These are phyloP conservation scores for Holothuria glaberrima DNA, from an alignment of 35 echinoderm and acorn worm species.

Conservation along the genomic window DNA sequence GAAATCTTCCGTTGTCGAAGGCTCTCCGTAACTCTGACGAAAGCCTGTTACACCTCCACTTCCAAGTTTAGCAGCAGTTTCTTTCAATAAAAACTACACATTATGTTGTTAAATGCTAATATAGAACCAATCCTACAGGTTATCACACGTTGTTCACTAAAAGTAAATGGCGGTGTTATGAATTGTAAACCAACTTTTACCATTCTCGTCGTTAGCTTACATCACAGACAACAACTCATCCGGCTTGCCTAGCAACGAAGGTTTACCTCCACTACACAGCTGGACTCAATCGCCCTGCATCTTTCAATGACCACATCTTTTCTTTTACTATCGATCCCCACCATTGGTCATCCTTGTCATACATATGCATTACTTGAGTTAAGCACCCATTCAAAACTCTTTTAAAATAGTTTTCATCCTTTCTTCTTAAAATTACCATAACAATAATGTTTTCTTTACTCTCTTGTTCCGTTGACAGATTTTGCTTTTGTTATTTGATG, in stretches of 20 bases:
- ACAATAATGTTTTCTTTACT: constrained; percentile 11
- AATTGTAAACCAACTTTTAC: constrained; percentile 43
- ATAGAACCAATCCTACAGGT: no score
- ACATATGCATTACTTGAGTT: not conserved
- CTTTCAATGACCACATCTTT: constrained; percentile 7
- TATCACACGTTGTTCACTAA: constrained; percentile 24
- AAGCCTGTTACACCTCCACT: no score
- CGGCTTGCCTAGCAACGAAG: constrained; percentile 4
- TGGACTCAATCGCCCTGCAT: not conserved
- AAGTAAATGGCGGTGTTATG: constrained; percentile 22
- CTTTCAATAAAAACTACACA: no score
- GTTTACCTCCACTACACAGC: not conserved
- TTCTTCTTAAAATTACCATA: constrained; percentile 15
- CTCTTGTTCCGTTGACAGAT: not conserved
- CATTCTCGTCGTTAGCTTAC: not conserved
- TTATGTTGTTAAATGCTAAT: no score
- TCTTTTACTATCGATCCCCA: not conserved
- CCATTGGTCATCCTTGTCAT: not conserved
- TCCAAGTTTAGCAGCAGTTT: no score
- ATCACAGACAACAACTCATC: constrained; percentile 38
- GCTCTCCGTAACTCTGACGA: no score
- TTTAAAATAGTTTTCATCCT: not conserved
- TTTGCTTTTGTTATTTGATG: constrained; percentile 14
- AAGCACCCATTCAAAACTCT: no score
- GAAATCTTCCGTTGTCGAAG: no score